A percentile compares a stretch with the other conserved stretches of the same genome.
Conservation (phyloP, 1,140 invertebrate genomes). For the Yoshiicerus persimilis region DNA sequence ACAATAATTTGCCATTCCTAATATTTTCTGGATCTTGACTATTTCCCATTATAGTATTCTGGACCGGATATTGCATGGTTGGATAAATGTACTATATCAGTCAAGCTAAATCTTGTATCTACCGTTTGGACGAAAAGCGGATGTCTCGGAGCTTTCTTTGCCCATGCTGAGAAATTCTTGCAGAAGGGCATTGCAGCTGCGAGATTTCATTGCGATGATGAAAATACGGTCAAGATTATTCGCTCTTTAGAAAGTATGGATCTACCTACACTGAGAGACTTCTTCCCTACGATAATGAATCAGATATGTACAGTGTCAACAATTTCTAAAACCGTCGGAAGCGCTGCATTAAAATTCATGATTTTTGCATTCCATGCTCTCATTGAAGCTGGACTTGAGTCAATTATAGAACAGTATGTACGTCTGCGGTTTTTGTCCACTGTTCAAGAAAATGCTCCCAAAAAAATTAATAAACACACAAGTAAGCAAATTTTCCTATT, state of each 20-base stretch:
- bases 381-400: constrained; percentile 38
- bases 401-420: constrained; percentile 44
- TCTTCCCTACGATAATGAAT: constrained; percentile 49
- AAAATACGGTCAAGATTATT: constrained; percentile 45
- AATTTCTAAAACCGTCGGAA: constrained; percentile 40
- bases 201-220: constrained; percentile 47
- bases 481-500: background rate
- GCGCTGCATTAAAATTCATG: constrained; percentile 43
- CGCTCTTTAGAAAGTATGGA: constrained; percentile 45
- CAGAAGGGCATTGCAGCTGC: constrained; percentile 22
- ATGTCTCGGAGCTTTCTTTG: constrained; percentile 47
- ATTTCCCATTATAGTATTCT: constrained; percentile 34
- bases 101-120: constrained; percentile 44
- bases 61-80: constrained; percentile 47
- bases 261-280: constrained; percentile 42
- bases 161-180: constrained; percentile 44
- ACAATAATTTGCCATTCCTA: background rate
- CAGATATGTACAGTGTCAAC: constrained; percentile 44
- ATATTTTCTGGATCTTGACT: background rate
- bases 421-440: constrained; percentile 33
- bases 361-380: constrained; percentile 47
- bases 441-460: background rate
- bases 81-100: constrained; percentile 48
- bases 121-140: constrained; percentile 49
- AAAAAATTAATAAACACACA: background rate